phyloP scores from a whole-genome alignment of 2,113 vertebrate species.

The Fukomys damarensis region DNA sequence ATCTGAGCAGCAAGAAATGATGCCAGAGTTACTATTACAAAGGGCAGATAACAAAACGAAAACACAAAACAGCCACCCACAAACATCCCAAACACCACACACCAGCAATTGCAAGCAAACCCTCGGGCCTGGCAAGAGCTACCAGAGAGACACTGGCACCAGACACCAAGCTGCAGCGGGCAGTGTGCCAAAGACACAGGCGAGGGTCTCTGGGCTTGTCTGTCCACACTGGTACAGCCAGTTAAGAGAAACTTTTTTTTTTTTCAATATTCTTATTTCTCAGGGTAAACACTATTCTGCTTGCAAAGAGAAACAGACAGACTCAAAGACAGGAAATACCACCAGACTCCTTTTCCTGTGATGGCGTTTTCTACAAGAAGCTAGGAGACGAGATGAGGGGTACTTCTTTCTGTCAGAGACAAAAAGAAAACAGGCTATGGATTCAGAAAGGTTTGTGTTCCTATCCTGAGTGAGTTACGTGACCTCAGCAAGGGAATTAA shows the following conservation, averaged over 20 bases:
- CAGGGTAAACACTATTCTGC: slow-evolving; percentile 27
- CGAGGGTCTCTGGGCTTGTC: slow-evolving; percentile 56
- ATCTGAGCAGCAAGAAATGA: slow-evolving; percentile 57
- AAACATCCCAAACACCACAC: slow-evolving; percentile 61
- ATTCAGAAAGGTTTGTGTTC: slow-evolving; percentile 1
- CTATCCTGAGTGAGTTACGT: neutral
- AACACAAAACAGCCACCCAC: slow-evolving; percentile 68
- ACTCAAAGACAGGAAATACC: slow-evolving; percentile 67
- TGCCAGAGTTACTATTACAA: slow-evolving; percentile 68
- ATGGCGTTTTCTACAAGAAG: slow-evolving; percentile 56
- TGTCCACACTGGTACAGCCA: slow-evolving; percentile 54
- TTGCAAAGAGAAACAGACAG: slow-evolving; percentile 53
- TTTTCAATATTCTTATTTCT: slow-evolving; percentile 39
- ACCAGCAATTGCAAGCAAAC: slow-evolving; percentile 62
- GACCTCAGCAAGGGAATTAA: neutral
- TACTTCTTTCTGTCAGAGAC: slow-evolving; percentile 26
- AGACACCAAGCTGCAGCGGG: neutral
- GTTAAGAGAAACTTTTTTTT: neutral
- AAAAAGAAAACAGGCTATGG: slow-evolving; percentile 7
- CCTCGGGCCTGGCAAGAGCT: slow-evolving; percentile 35
- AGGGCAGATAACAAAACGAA: slow-evolving; percentile 76
- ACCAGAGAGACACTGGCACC: slow-evolving; percentile 1
- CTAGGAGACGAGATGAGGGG: slow-evolving; percentile 22
- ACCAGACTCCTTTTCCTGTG: slow-evolving; percentile 54
- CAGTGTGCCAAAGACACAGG: neutral